Base-by-base conservation (phyloP, 64 coral and sea anemone genomes). In the Trachythela sp. region DNA sequence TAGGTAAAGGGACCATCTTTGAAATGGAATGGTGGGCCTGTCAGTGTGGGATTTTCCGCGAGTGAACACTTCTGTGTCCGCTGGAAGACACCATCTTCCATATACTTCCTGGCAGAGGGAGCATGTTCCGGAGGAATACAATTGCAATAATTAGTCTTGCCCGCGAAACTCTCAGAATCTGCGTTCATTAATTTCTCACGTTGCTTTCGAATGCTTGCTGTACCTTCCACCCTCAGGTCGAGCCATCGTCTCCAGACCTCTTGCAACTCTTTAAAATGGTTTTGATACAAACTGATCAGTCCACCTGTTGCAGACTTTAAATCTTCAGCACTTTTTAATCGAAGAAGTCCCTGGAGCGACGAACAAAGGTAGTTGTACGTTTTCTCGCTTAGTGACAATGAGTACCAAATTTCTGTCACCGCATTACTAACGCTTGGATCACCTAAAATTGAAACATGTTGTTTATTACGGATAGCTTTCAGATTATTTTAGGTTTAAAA, bases 191-290 rank as follows among this genome's bases (percentile, higher is more conserved):
- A 11, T 14, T 35, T 39, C 15, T 30, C 15, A 2, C 75, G 75
- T 30, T 80, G 75, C 34, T 39, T 35, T 80, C 33, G 75, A 80
- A 80, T 80, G 13, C 20, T 3, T 35, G 75, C 31, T 15, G 75
- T 80, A 4, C 33, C 33, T 80, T 80, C 37, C 35, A 80, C 75
- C 13, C 2, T 39, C 33, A 80, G 8, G 13, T 3, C 75, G 35
- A 80, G 75, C 75, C 75, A 80, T 80, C 33, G 75, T 80, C 11
- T 37, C 75, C 75, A 80, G 35, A 80, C 75, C 9, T 37, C 30
- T 80, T 37, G 75, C 30, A 80, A 30, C 30, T 80, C 24, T 26
- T 26, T 22, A 20, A 64, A 64, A n/a, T 64, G 56, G 1, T 64
- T 26, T n/a, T 64, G 13, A 26, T 27, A 18, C 8, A 64, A 1